Conservation (phyloP, 1,140 invertebrate species). For the Lepidurus couesii region DNA sequence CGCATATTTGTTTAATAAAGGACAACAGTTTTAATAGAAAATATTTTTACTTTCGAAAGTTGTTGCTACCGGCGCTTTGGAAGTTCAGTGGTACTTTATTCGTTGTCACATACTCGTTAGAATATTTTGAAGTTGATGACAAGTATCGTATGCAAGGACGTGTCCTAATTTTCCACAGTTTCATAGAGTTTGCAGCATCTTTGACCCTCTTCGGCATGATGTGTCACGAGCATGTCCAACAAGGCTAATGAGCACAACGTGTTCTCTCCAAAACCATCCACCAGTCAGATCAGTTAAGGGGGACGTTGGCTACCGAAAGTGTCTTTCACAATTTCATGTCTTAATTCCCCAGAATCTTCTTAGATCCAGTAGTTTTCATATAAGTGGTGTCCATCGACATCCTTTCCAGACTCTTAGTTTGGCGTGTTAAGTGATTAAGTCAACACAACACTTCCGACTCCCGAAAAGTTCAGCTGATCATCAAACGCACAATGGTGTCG, state of each 20-base stretch:
- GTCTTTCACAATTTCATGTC: too few species aligned
- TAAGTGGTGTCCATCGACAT: too few species aligned
- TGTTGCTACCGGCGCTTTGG: not conserved
- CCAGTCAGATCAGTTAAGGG: not conserved
- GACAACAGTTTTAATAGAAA: not conserved
- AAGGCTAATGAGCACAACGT: not conserved
- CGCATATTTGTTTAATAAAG: not conserved
- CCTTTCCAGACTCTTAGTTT: too few species aligned
- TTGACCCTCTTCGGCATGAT: constrained; percentile 21
- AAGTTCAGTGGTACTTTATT: not conserved
- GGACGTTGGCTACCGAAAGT: not conserved
- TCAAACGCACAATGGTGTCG: too few species aligned
- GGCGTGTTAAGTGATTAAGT: too few species aligned
- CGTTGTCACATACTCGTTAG: not conserved
- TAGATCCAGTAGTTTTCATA: too few species aligned
- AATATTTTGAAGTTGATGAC: not conserved
- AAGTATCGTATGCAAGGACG: not conserved
- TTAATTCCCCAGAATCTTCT: too few species aligned
- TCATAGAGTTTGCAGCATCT: constrained; percentile 7
- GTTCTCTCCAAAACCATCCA: not conserved
- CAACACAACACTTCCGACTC: too few species aligned
- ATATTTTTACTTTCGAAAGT: not conserved
- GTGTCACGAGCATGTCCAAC: constrained; percentile 21
- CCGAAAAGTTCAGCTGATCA: too few species aligned
- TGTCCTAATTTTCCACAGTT: constrained; percentile 19